phyloP scores from a whole-genome alignment of 2,113 vertebrate species.

The Ciconia stormi region DNA sequence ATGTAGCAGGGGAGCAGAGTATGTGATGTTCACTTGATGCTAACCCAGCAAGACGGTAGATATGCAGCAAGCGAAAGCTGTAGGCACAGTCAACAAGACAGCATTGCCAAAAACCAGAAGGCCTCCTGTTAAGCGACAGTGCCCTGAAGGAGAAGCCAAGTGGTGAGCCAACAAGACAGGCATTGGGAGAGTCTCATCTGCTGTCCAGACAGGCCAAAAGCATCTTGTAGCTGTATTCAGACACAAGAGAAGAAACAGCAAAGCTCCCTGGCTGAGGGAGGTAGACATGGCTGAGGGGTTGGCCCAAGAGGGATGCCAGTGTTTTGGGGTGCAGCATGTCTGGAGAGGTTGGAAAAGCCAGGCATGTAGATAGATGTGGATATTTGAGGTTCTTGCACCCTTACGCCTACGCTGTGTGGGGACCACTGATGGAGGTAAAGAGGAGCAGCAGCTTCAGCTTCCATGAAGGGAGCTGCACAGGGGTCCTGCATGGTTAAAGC shows the following conservation, averaged over 20 bases:
- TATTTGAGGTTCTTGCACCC: neutral
- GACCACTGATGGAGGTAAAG: neutral
- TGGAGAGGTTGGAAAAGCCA: neutral
- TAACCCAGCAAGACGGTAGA: neutral
- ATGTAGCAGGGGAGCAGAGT: neutral
- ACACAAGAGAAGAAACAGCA: neutral
- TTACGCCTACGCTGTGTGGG: neutral
- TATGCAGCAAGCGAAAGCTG: neutral
- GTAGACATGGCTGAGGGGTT: accelerated
- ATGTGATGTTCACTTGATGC: neutral
- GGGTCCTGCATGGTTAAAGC: neutral
- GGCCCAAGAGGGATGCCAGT: no score
- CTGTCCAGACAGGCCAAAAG: neutral
- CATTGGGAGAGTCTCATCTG: neutral
- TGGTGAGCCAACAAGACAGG: neutral
- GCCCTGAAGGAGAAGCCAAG: neutral
- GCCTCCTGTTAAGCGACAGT: neutral
- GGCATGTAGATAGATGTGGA: accelerated
- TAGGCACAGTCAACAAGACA: neutral
- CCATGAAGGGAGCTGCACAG: neutral
- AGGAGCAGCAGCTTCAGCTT: neutral
- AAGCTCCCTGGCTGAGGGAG: neutral
- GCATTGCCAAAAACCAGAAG: neutral
- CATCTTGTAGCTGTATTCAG: neutral
- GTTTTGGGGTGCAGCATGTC: neutral